phyloP scores from a whole-genome alignment of 2,113 vertebrate species.

The Morone chrysops region DNA sequence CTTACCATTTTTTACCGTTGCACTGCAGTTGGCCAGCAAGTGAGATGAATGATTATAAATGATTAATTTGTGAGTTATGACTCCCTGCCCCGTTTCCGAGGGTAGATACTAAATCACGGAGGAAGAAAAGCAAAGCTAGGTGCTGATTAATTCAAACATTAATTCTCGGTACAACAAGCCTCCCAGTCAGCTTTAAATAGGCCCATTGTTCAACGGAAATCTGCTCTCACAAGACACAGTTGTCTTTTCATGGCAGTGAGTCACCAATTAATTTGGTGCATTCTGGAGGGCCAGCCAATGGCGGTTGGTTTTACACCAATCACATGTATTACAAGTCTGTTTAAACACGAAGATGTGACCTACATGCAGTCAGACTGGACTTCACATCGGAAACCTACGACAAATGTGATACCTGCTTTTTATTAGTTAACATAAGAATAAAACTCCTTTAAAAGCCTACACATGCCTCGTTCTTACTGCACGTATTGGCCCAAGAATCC shows the following conservation, averaged over 20 bases:
- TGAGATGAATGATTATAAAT: conserved; percentile 65
- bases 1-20: conserved; percentile 1
- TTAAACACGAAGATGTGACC: background rate
- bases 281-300: conserved; percentile 40
- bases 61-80: conserved; percentile 67
- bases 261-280: conserved; percentile 55
- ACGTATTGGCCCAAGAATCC: background rate
- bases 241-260: conserved; percentile 43
- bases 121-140: conserved; percentile 70
- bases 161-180: conserved; percentile 71
- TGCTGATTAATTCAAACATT: conserved; percentile 77
- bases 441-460: background rate
- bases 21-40: conserved; percentile 20
- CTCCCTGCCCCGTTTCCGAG: conserved; percentile 49
- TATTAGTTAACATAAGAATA: background rate
- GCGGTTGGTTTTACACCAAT: conserved; percentile 35
- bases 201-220: conserved; percentile 72
- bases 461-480: background rate
- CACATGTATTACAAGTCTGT: conserved; percentile 3
- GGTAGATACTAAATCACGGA: conserved; percentile 67
- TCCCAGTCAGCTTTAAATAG: conserved; percentile 75
- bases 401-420: background rate
- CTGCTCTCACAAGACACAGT: conserved; percentile 41
- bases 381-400: background rate
- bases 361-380: background rate